Evolutionary conservation across 2,113 vertebrate species (phyloP).

Genomic region (Noctilio leporinus): DNA sequence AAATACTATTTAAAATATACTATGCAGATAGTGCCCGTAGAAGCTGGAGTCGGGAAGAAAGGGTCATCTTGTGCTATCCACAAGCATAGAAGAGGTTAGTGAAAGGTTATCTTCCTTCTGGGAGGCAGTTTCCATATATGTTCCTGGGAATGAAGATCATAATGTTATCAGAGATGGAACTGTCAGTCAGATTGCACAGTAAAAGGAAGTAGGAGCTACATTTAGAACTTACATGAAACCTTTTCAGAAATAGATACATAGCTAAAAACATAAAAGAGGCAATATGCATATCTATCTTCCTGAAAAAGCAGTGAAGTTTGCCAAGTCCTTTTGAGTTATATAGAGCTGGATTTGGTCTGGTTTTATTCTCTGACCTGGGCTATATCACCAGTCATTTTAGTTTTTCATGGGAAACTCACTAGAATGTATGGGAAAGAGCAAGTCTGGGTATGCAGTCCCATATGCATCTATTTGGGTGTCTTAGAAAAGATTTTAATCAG

Average conservation of each 20-base stretch:
- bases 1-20: neutral
- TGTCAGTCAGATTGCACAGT: neutral
- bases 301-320: neutral
- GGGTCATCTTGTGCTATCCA: neutral
- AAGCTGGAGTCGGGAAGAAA: neutral
- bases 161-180: constrained; percentile 13
- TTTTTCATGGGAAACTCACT: neutral
- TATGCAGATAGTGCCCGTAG: neutral
- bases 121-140: neutral
- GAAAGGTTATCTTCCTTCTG: neutral
- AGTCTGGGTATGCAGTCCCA: neutral
- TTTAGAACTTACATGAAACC: constrained; percentile 54
- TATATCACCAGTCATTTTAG: neutral
- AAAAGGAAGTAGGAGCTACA: constrained; percentile 38
- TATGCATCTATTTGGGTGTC: neutral
- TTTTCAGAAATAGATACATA: constrained; percentile 24
- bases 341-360: neutral
- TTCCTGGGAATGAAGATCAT: neutral
- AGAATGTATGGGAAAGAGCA: neutral
- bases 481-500: neutral
- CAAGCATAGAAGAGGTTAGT: neutral
- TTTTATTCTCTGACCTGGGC: neutral
- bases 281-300: constrained; percentile 13
- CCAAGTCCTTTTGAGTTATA: neutral
- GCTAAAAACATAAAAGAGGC: neutral